These are phyloP conservation scores for Didymodactylos carnosus DNA, from an alignment of 2,888 invertebrate genomes.

Conservation along the genomic window DNA sequence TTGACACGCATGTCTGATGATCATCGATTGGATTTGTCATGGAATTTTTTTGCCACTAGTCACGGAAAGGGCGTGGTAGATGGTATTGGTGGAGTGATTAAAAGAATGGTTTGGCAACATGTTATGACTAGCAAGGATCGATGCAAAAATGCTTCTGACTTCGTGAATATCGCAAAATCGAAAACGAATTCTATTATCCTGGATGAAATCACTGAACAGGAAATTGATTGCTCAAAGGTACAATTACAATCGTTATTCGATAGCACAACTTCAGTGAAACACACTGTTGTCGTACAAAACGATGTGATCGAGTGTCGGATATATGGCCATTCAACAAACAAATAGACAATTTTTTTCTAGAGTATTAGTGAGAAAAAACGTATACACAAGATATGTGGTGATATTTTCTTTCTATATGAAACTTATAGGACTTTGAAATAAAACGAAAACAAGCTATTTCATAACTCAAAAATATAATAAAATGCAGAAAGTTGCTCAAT, in stretches of 20 bases:
- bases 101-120: slow-evolving; percentile 8
- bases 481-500: too few species aligned
- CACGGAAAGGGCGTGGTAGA: slow-evolving; percentile 14
- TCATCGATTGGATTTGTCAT: not conserved
- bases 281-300: not conserved
- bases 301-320: not conserved
- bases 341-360: not conserved
- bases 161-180: not conserved
- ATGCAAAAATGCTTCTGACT: not conserved
- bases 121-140: not conserved
- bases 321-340: not conserved
- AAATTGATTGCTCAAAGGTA: not conserved
- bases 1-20: not conserved
- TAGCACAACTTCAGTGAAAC: not conserved
- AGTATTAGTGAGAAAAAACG: too few species aligned
- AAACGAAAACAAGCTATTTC: too few species aligned
- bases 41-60: slow-evolving; percentile 10
- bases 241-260: not conserved
- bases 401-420: too few species aligned
- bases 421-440: too few species aligned
- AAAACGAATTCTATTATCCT: not conserved
- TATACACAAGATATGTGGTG: too few species aligned
- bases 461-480: too few species aligned
- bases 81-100: slow-evolving; percentile 9
- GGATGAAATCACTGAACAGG: not conserved